phyloP scores from a whole-genome alignment of 1,140 invertebrate genomes.

The Drosophila micromelanica region DNA sequence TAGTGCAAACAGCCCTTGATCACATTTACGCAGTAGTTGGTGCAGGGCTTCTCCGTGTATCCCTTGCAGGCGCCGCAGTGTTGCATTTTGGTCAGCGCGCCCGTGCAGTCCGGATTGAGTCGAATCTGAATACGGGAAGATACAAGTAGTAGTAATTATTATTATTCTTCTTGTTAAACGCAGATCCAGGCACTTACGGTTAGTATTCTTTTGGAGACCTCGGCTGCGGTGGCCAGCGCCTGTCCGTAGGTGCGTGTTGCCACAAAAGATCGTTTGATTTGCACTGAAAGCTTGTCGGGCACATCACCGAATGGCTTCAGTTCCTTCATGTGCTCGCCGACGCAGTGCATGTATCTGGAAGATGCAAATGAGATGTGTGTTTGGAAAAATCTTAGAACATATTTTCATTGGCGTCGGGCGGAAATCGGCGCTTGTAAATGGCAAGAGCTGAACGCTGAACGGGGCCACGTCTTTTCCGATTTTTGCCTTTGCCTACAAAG shows the following conservation, averaged over 20 bases:
- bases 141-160: neutral
- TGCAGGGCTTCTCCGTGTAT: conserved; percentile 89
- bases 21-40: conserved; percentile 94
- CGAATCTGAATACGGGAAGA: conserved; percentile 80
- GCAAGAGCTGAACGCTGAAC: conserved; percentile 55
- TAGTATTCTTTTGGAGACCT: conserved; percentile 92
- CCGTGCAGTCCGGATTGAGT: conserved; percentile 89
- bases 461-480: conserved; percentile 4
- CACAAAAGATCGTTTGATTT: conserved; percentile 96
- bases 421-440: conserved; percentile 68
- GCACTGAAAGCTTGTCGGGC: conserved; percentile 93
- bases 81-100: conserved; percentile 92
- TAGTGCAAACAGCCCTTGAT: conserved; percentile 95
- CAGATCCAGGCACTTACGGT: conserved; percentile 87
- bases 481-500: conserved; percentile 10
- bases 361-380: conserved; percentile 6
- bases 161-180: too few relatives aligned
- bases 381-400: conserved; percentile 29
- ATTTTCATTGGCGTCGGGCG: conserved; percentile 49
- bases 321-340: conserved; percentile 95
- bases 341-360: conserved; percentile 91
- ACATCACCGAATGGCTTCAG: conserved; percentile 97
- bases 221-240: conserved; percentile 92
- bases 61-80: conserved; percentile 94
- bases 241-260: conserved; percentile 97